phyloP scores from a whole-genome alignment of 2,113 vertebrate genomes.

The Chrysochloris asiatica region DNA sequence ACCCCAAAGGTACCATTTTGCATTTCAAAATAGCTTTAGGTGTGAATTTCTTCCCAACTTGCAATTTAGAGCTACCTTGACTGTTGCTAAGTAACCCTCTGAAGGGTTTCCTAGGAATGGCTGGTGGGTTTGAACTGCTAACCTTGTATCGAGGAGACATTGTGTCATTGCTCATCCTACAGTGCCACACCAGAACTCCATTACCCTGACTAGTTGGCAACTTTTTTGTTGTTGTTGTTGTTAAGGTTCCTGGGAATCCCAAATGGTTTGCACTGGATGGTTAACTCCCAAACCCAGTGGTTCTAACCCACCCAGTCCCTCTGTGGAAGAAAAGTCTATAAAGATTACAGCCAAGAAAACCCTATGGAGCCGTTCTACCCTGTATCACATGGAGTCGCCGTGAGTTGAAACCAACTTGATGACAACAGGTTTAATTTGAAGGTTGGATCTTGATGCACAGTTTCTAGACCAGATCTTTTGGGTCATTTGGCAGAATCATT shows the following conservation, averaged over 20 bases:
- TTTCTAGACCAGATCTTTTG: background rate
- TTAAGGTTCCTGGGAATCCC: background rate
- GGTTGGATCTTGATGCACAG: background rate
- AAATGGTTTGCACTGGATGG: background rate
- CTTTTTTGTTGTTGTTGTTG: too few species aligned
- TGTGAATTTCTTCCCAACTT: background rate
- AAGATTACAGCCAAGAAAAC: background rate
- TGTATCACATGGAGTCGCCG: background rate
- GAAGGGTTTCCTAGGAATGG: too few species aligned
- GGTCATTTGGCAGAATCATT: background rate
- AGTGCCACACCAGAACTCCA: too few species aligned
- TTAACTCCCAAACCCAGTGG: background rate
- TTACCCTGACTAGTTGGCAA: too few species aligned
- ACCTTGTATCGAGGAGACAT: too few species aligned
- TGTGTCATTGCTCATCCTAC: too few species aligned
- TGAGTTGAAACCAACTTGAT: background rate
- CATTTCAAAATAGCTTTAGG: constrained; percentile 10
- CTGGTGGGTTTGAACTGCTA: too few species aligned
- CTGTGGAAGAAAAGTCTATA: background rate
- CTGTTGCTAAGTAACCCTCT: too few species aligned
- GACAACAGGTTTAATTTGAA: background rate
- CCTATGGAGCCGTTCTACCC: background rate
- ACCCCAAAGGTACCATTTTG: background rate
- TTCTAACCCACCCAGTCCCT: background rate
- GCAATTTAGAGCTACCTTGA: background rate